Percentiles rank a stretch among this genome's conserved stretches.
Conservation (phyloP, 2,113 vertebrate species). For the Corvus moneduloides region DNA sequence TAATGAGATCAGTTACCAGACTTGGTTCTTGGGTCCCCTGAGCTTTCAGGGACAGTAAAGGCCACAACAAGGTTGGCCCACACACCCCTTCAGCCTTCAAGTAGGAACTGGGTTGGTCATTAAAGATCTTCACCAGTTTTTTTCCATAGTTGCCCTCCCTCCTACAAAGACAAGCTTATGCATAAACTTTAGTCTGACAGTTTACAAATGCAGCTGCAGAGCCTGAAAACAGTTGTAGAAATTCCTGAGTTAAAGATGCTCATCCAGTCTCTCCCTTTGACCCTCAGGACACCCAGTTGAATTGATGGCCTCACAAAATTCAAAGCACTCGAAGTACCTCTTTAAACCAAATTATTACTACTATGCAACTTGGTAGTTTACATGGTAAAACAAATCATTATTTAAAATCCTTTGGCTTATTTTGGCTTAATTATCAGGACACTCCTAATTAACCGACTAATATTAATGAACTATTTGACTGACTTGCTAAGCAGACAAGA, state of each 20-base stretch:
- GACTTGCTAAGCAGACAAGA: neutral
- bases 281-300: neutral
- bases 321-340: neutral
- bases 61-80: neutral
- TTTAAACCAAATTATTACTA: neutral
- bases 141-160: neutral
- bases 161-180: neutral
- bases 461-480: neutral
- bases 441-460: slow-evolving; percentile 15
- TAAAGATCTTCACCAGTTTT: neutral
- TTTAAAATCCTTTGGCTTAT: neutral
- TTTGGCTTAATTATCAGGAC: neutral
- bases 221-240: neutral
- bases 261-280: neutral
- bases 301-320: neutral
- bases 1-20: neutral
- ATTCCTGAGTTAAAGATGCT: neutral
- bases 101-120: neutral
- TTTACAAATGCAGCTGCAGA: neutral
- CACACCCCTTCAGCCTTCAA: neutral
- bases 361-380: neutral
- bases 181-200: neutral
- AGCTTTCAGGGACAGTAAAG: neutral
- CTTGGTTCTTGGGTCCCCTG: neutral
- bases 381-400: neutral